Evolutionary conservation across 92 coral and sea anemone species (phyloP).

Genomic region (Paramuricea clavata): DNA sequence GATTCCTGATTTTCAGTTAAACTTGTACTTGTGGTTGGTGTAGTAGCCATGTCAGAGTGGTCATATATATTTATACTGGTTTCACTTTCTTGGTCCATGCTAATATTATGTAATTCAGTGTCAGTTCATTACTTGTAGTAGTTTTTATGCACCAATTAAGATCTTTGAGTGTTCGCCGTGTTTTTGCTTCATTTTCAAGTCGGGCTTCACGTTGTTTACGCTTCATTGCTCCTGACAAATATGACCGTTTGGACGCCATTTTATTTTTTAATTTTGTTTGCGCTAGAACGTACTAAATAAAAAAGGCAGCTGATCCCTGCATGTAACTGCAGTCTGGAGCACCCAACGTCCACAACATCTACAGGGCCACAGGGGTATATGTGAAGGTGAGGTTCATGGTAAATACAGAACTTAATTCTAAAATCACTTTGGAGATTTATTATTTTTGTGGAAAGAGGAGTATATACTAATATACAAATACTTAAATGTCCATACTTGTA

Average conservation of each 20-base stretch:
- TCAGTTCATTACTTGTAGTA: slow-evolving; percentile 13
- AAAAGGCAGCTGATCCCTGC: background rate
- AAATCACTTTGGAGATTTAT: background rate
- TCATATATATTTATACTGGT: background rate
- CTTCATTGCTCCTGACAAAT: slow-evolving; percentile 5
- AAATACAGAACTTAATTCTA: background rate
- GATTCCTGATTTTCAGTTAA: slow-evolving; percentile 15
- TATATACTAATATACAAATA: no score
- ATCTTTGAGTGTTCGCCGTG: no score
- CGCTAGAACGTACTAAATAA: no score
- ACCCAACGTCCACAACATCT: background rate
- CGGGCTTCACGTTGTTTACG: no score
- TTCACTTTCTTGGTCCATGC: slow-evolving; percentile 25
- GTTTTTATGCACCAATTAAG: slow-evolving; percentile 3
- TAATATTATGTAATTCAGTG: slow-evolving; percentile 14
- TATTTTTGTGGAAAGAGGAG: no score
- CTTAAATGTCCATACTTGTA: background rate
- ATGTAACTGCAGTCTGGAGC: background rate
- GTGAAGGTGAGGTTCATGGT: no score
- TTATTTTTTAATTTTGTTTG: no score
- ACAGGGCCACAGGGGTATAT: no score
- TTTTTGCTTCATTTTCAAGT: no score
- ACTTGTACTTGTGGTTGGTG: background rate
- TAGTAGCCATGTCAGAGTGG: slow-evolving; percentile 16
- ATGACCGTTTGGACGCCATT: slow-evolving; percentile 8